A percentile compares a stretch with the other conserved stretches of the same genome.
Conservation (phyloP, 2,113 vertebrate genomes). For the Tautogolabrus adspersus region DNA sequence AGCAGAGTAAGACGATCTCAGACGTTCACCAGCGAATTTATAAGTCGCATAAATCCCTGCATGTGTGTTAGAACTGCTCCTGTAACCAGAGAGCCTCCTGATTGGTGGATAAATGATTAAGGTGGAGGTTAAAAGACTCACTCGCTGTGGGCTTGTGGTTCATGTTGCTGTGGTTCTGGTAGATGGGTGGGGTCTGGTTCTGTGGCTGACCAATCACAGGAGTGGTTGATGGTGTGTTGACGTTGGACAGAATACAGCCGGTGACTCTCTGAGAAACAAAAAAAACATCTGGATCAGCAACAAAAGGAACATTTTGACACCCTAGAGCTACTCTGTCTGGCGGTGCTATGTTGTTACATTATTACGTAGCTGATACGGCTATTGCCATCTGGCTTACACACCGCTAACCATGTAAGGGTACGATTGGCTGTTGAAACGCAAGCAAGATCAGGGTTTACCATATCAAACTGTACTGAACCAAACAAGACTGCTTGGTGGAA, state of each 20-base stretch:
- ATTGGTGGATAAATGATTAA: not conserved
- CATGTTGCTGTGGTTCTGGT: constrained; percentile 89
- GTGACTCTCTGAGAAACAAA: constrained; percentile 90
- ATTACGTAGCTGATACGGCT: too few relatives aligned
- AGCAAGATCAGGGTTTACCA: too few relatives aligned
- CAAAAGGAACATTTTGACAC: too few relatives aligned
- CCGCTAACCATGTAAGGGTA: too few relatives aligned
- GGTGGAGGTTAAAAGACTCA: constrained; percentile 69
- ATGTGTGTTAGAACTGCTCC: not conserved
- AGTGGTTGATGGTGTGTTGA: constrained; percentile 95
- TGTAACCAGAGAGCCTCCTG: too few relatives aligned
- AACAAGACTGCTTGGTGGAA: too few relatives aligned
- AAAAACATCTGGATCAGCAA: not conserved
- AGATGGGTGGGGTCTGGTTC: constrained; percentile 89
- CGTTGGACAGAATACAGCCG: constrained; percentile 97
- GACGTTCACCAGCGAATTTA: too few relatives aligned
- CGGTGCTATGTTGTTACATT: too few relatives aligned
- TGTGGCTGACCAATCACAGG: constrained; percentile 96
- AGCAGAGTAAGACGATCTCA: not conserved
- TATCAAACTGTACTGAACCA: too few relatives aligned
- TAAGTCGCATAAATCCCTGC: too few relatives aligned
- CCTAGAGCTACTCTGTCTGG: not conserved
- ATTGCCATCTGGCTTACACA: too few relatives aligned
- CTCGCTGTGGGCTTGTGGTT: constrained; percentile 90
- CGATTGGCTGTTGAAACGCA: too few relatives aligned